A percentile compares a stretch with the other conserved stretches of the same genome.
These are phyloP conservation scores for Neolamprologus modestus DNA, from an alignment of 2,113 vertebrate genomes.

Conservation along the genomic window DNA sequence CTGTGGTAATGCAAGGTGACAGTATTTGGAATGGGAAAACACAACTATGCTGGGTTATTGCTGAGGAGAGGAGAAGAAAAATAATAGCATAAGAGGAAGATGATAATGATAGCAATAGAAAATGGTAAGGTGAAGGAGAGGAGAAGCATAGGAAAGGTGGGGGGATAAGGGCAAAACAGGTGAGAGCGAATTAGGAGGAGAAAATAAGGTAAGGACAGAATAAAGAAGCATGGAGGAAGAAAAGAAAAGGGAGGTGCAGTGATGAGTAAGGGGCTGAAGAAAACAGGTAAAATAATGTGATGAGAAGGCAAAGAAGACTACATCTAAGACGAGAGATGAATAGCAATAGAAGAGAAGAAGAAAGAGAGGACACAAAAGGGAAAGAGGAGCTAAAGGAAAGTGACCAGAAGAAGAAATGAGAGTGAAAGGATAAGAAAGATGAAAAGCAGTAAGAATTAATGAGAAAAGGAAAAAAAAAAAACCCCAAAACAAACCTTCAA, in stretches of 20 bases:
- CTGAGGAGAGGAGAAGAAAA: background rate
- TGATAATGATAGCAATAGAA: background rate
- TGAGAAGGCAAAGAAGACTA: background rate
- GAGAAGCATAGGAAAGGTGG: background rate
- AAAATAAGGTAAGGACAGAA: background rate
- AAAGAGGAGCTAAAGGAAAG: background rate
- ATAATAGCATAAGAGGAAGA: slow-evolving; percentile 4
- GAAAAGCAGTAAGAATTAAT: background rate
- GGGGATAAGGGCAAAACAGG: background rate
- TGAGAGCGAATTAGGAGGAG: background rate
- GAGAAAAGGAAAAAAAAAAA: background rate
- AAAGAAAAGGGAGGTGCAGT: background rate
- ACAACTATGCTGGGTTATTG: slow-evolving; percentile 25
- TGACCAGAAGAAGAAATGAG: background rate
- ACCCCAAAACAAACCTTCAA: background rate
- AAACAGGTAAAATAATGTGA: background rate
- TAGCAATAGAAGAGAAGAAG: background rate
- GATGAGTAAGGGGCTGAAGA: background rate
- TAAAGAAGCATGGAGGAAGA: background rate
- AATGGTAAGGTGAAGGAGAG: background rate
- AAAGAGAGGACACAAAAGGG: background rate
- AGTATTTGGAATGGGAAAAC: slow-evolving; percentile 47
- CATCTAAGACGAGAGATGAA: background rate
- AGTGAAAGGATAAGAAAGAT: background rate
- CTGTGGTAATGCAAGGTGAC: slow-evolving; percentile 53